Base-by-base conservation (phyloP, 2,113 vertebrate species). In the Mormyrus iriodes region DNA sequence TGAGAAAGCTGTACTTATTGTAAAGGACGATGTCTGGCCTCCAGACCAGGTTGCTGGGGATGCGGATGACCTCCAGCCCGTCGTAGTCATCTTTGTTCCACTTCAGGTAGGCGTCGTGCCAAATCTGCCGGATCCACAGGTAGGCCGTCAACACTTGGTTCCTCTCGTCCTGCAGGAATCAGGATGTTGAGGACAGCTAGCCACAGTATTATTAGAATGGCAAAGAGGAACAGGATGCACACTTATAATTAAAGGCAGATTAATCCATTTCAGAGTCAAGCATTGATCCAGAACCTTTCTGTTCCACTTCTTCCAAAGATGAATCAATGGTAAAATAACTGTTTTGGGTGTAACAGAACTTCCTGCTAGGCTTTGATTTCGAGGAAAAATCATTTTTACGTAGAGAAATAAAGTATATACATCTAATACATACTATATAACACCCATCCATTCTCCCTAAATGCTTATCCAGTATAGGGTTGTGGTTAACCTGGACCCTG, bases 1-100 rank as follows among this genome's bases (percentile, higher is more conserved):
- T 51, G 51, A 55, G 44, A 88, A 21, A 53, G 15, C 39, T 73
- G 44, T 93, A 99, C 98, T 99, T 99, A 95, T 99, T 99, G 91
- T 99, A 99, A 0, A 99, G 95, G 87, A 98, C 98, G 8, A 99
- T 99, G 92, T 99, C 98, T 0, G 98, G 98, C 92, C 98, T 98
- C 98, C 98, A 99, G 88, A 99, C 97, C 89, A 97, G 94, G 92
- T 95, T 96, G 19, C 98, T 98, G 89, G 98, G 98, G 91, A 99
- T 99, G 92, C 98, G 96, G 92, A 99, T 98, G 89, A 98, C 97
- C 94, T 99, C 98, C 79, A 99, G 93, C 2, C 97, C 96, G 12
- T 99, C 98, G 0, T 99, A 99, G 90, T 97, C 96, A 87, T 98
- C 97, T 90, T 97, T 97, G 92, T 99, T 95, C 98, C 98, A 99